Base-by-base conservation (phyloP, 2,888 invertebrate species). In the Mylabris sibirica region DNA sequence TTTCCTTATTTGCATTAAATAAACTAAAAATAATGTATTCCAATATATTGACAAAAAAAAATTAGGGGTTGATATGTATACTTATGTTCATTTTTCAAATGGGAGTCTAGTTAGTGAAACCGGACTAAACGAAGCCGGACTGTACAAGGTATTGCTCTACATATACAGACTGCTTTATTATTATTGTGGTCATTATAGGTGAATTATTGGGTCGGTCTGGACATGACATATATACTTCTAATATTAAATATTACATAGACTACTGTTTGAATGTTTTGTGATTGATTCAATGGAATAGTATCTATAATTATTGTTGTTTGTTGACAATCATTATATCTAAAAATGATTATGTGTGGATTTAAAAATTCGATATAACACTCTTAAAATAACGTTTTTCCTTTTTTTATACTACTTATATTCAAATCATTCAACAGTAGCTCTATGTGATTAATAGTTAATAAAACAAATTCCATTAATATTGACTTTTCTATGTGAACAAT, bases 391-490 rank as follows among this genome's bases (percentile, higher is more conserved):
- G 17, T 44, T 44, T 44, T 44, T 44, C 44, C 17, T 44, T 44
- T 44, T 44, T 17, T 17, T n/a, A 44, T 44, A 17, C n/a, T 44
- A 30, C 44, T 6, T 44, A 44, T 8, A 17, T 44, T 44, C 49
- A 53, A 53, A 53, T 9, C 49, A 53, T 22, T 20, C 49, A 53
- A 53, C 22, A 53, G 22, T 53, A 64, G 57, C 8, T 6, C 14
- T 65, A 62, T 57, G 68, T 75, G 69, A 72, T 77, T 75, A 74
- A 75, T 68, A 78, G 73, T 74, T 76, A 60, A 59, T 72, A 65
- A 30, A 30, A 70, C 70, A 66, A 59, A 24, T 20, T 59, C 49
- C 22, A 53, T 53, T 53, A 44, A 44, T 38, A 44, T 44, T 49
- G 44, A 24, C 22, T 34, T 35, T 26, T n/a, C 12, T 12, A 12